Evolutionary conservation across 2,113 vertebrate species (phyloP).

Genomic region (Ploceus nigricollis): DNA sequence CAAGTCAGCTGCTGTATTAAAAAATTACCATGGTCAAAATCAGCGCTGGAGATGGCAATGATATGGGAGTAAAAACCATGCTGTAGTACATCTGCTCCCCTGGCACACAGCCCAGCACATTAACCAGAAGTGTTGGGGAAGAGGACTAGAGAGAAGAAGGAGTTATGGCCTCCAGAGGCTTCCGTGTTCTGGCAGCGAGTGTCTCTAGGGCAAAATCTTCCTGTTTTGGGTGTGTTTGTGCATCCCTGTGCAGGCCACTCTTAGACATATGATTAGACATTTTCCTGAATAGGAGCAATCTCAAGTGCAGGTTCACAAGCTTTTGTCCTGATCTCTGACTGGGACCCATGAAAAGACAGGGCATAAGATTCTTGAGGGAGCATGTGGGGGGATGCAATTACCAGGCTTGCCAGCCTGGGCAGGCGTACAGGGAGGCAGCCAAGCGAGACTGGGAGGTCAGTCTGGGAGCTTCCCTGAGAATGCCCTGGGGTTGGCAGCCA

Average conservation of each 20-base stretch:
- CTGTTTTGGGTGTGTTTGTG: accelerated
- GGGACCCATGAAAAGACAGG: not conserved
- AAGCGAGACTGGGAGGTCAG: accelerated
- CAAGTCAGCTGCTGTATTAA: not conserved
- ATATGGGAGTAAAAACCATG: not conserved
- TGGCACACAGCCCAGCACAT: not conserved
- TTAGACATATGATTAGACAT: not conserved
- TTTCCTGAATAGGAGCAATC: not conserved
- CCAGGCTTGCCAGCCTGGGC: not conserved
- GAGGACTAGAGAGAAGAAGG: not conserved
- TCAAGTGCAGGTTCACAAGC: not conserved
- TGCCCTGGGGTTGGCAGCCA: not conserved
- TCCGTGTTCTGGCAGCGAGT: accelerated
- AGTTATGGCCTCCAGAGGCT: not conserved
- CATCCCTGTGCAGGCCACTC: not conserved
- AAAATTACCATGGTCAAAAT: not conserved
- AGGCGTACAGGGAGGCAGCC: not conserved
- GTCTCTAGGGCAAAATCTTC: not conserved
- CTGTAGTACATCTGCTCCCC: not conserved
- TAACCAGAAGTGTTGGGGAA: not conserved
- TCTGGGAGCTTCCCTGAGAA: not conserved
- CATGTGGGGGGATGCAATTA: accelerated
- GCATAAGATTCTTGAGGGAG: not conserved
- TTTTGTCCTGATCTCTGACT: not conserved
- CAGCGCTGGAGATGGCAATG: not conserved